Percentiles rank a stretch among this genome's conserved stretches.
phyloP scores from a whole-genome alignment of 2,888 invertebrate genomes.

The Ormyrus pomaceus region DNA sequence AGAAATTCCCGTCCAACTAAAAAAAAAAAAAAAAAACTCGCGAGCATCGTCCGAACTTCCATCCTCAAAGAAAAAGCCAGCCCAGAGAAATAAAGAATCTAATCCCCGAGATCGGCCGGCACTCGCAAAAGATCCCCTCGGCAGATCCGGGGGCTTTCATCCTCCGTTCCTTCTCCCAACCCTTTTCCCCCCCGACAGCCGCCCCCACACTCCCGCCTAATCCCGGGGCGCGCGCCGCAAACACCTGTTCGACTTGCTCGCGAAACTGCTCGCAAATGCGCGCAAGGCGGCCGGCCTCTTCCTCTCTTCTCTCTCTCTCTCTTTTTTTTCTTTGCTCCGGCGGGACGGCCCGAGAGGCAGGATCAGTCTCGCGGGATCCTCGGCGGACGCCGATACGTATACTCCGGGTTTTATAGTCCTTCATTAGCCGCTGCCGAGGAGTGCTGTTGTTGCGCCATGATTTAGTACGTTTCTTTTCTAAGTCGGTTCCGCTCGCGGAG shows the following conservation, averaged over 20 bases:
- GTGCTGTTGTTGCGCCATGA: not conserved
- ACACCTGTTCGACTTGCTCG: constrained; percentile 65
- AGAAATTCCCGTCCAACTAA: too few relatives aligned
- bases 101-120: too few relatives aligned
- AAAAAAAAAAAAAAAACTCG: constrained; percentile 2
- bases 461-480: too few relatives aligned
- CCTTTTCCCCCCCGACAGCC: constrained; percentile 46
- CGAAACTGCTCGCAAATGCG: constrained; percentile 53
- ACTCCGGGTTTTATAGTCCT: not conserved
- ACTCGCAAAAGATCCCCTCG: not conserved
- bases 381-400: constrained; percentile 24
- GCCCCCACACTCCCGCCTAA: constrained; percentile 52
- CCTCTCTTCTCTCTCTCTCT: constrained; percentile 8
- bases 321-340: not conserved
- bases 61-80: too few relatives aligned
- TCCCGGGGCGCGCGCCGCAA: constrained; percentile 61
- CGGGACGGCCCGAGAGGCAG: not conserved
- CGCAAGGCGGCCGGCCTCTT: constrained; percentile 44
- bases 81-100: too few relatives aligned
- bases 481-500: not conserved
- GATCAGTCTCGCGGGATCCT: constrained; percentile 53
- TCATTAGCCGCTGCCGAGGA: not conserved
- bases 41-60: not conserved
- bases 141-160: constrained; percentile 59
- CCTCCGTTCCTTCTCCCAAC: constrained; percentile 42